Evolutionary conservation across 2,888 invertebrate genomes (phyloP), one percentile per base, ranked within the genome.

Genomic region (Caenorhabditis afra): DNA sequence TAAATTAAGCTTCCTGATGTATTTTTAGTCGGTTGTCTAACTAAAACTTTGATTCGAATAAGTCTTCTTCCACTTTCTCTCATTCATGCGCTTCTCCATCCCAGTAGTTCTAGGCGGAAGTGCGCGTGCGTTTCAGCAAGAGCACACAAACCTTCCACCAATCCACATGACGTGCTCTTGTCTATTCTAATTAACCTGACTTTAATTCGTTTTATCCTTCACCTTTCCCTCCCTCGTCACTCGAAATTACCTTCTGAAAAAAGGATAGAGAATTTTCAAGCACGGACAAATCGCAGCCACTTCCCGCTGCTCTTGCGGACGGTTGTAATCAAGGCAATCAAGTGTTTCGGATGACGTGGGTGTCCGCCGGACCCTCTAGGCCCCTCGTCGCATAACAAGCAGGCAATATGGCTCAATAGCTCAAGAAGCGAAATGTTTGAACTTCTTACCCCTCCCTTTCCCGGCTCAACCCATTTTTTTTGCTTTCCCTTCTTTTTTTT

Each of bases 371-470:
- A 29, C 52, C 3, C n/a, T 23, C 29, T 16, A 10, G 39, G 16
- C 45, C 18, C 20, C 45, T 37, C 47, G 12, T 18, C 59, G 44
- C 68, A 20, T 61, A 61, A 62, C 62, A 57, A 49, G 55, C 53
- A 49, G 55, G 70, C 70, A 62, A 55, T 70, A 29, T 62, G 71
- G 62, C 62, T 71, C 62, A 71, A 71, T 64, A 71, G 71, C 71
- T 71, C 71, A 62, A 23, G 22, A 44, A 29, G 23, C 47, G 29
- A 55, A 62, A 44, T 55, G 57, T 47, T 53, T 64, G 71, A 71
- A 71, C 71, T 71, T 55, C 62, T 55, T 37, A 20, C 45, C 41
- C 52, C 29, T 35, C 55, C 16, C 62, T 55, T 45, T n/a, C 35
- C 50, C 59, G 23, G 20, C 55, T 22, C 62, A 23, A 62, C 59